phyloP scores from a whole-genome alignment of 2,888 invertebrate species.

The Conchocele bisecta region DNA sequence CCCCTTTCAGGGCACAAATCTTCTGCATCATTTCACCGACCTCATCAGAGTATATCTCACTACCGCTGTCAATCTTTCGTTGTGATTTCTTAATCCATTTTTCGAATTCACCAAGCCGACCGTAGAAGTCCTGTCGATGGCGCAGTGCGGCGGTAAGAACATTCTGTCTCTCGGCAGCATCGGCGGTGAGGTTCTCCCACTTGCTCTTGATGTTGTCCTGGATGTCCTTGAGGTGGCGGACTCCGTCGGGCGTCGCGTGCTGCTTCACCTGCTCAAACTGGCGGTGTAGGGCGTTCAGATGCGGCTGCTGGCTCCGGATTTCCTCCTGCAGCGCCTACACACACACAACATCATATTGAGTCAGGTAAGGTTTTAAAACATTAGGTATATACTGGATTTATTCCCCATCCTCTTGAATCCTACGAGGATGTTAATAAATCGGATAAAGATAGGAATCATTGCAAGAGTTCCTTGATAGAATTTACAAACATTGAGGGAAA shows the following conservation, averaged over 20 bases:
- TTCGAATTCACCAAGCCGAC: conserved; percentile 89
- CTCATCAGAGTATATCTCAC: conserved; percentile 91
- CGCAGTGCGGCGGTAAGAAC: conserved; percentile 71
- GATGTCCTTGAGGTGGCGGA: conserved; percentile 85
- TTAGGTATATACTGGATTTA: too few relatives aligned
- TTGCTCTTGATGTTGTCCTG: conserved; percentile 92
- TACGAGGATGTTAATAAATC: too few relatives aligned
- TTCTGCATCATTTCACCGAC: conserved; percentile 89
- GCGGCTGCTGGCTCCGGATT: conserved; percentile 73
- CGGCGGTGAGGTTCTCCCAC: conserved; percentile 88
- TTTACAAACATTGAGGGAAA: too few relatives aligned
- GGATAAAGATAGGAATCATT: too few relatives aligned
- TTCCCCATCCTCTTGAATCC: too few relatives aligned
- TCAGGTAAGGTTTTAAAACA: too few relatives aligned
- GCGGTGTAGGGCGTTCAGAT: conserved; percentile 69
- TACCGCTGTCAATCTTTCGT: conserved; percentile 86
- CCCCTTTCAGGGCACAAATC: conserved; percentile 90
- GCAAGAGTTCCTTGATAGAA: too few relatives aligned
- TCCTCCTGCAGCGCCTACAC: conserved; percentile 79
- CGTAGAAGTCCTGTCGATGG: conserved; percentile 87
- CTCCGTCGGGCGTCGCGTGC: conserved; percentile 74
- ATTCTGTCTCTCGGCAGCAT: conserved; percentile 88
- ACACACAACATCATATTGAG: too few relatives aligned
- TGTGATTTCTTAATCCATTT: conserved; percentile 87
- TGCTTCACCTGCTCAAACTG: conserved; percentile 75